Conservation (phyloP, 2,888 invertebrate genomes). For the Aspidapion aeneum region DNA sequence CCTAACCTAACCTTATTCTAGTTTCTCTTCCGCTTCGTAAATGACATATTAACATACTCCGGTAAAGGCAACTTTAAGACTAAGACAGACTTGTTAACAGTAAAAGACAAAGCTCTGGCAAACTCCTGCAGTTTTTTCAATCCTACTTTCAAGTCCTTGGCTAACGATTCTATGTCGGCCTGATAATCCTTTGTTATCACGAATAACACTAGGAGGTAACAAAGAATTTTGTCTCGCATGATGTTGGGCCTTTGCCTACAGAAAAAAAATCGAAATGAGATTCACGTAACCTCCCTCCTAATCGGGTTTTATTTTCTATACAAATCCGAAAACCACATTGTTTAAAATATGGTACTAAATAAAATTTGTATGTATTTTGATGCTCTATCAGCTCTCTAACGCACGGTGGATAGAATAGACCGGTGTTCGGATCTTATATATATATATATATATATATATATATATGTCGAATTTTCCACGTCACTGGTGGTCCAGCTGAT, state of each 20-base stretch:
- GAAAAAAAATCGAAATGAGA: conserved; percentile 12
- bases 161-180: conserved; percentile 36
- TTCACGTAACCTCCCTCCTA: background rate
- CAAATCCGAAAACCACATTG: no score
- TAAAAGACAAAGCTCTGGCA: conserved; percentile 39
- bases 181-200: conserved; percentile 39
- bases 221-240: conserved; percentile 43
- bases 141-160: conserved; percentile 39
- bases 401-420: no score
- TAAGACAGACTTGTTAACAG: conserved; percentile 34
- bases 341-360: no score
- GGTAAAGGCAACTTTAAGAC: conserved; percentile 41
- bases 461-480: no score
- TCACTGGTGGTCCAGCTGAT: no score
- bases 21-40: conserved; percentile 30
- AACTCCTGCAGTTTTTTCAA: conserved; percentile 41
- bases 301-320: no score
- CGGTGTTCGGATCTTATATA: no score
- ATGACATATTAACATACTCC: conserved; percentile 27
- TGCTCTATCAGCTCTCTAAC: no score
- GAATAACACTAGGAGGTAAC: conserved; percentile 42
- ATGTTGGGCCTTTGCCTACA: conserved; percentile 40
- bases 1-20: no score
- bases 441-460: no score
- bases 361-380: no score